Conservation (phyloP, 1,140 invertebrate species). For the Anagrus nilaparvatae region DNA sequence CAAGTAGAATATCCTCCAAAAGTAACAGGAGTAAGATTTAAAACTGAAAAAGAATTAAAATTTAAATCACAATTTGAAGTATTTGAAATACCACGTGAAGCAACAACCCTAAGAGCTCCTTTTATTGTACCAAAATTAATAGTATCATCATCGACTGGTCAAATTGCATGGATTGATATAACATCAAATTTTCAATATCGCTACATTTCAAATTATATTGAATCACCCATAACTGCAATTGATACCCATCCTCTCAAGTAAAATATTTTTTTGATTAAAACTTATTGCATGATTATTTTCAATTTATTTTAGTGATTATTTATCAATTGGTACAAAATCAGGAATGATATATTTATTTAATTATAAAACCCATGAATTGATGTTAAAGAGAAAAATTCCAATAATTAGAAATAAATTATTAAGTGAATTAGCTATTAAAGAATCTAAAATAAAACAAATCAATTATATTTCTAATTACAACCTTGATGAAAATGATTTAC, state of each 20-base stretch:
- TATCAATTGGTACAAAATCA: conserved; percentile 17
- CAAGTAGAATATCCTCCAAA: conserved; percentile 12
- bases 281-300: background rate
- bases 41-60: background rate
- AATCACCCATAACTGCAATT: conserved; percentile 15
- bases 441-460: too few relatives aligned
- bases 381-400: conserved; percentile 11
- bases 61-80: background rate
- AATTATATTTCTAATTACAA: too few relatives aligned
- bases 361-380: conserved; percentile 10
- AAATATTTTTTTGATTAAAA: conserved; percentile 1
- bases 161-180: conserved; percentile 21
- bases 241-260: conserved; percentile 23
- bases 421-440: conserved; percentile 13
- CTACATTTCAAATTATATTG: conserved; percentile 13
- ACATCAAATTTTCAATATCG: conserved; percentile 17
- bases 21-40: background rate
- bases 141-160: conserved; percentile 19
- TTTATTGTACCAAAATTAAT: conserved; percentile 17
- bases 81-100: conserved; percentile 5
- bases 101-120: conserved; percentile 4
- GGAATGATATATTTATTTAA: conserved; percentile 20
- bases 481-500: background rate
- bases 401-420: conserved; percentile 19
- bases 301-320: conserved; percentile 17